Evolutionary conservation across 2,797 vertebrate genomes (phyloP).

Genomic region (Cyprinodon diabolis): DNA sequence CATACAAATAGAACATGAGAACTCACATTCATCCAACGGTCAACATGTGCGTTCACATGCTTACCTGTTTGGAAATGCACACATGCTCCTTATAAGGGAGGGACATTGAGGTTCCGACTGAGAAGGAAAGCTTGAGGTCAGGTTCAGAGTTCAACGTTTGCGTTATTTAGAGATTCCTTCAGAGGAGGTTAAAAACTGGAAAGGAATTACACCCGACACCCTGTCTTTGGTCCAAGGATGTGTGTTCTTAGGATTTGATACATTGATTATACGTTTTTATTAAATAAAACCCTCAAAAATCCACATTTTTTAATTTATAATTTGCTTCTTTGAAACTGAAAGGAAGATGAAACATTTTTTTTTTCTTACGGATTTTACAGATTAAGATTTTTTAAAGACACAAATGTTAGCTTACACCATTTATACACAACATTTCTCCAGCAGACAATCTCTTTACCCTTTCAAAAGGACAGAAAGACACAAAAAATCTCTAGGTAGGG

Average conservation of each 20-base stretch:
- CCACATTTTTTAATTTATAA: neutral
- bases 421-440: neutral
- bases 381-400: too few relatives aligned
- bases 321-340: too few relatives aligned
- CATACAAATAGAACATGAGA: constrained; percentile 21
- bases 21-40: constrained; percentile 5
- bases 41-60: constrained; percentile 17
- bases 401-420: neutral
- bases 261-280: neutral
- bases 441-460: neutral
- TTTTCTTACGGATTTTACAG: neutral
- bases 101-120: constrained; percentile 18
- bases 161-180: constrained; percentile 27
- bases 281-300: neutral
- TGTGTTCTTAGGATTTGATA: constrained; percentile 16
- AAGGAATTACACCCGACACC: constrained; percentile 46
- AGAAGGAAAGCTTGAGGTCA: constrained; percentile 39
- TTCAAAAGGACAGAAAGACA: neutral
- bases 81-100: constrained; percentile 12
- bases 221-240: constrained; percentile 35
- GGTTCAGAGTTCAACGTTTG: constrained; percentile 36
- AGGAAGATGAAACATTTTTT: neutral
- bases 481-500: neutral
- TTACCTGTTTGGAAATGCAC: constrained; percentile 10
- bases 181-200: constrained; percentile 5